phyloP scores from a whole-genome alignment of 2,797 vertebrate species.

The Myripristis jacobus region DNA sequence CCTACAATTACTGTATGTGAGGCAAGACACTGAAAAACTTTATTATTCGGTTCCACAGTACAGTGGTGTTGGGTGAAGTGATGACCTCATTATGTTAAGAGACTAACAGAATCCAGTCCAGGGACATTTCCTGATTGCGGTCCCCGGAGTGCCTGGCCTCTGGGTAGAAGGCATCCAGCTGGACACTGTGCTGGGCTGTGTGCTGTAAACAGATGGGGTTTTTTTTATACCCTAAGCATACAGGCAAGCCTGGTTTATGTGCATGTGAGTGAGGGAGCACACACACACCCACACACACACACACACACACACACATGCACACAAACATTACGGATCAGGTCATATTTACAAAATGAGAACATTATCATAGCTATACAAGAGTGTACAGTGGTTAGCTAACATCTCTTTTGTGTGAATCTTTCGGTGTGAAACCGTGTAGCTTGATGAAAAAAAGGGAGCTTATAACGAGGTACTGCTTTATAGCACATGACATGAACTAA shows the following conservation, averaged over 20 bases:
- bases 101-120: conserved; percentile 39
- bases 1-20: conserved; percentile 22
- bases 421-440: conserved; percentile 4
- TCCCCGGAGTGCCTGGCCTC: conserved; percentile 53
- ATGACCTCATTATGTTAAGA: conserved; percentile 71
- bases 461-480: conserved; percentile 27
- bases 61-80: conserved; percentile 45
- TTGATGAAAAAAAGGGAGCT: conserved; percentile 31
- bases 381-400: not conserved
- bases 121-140: conserved; percentile 59
- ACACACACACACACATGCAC: conserved; percentile 2
- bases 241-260: conserved; percentile 30
- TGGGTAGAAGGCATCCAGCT: conserved; percentile 50
- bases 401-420: not conserved
- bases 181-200: conserved; percentile 38
- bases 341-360: not conserved
- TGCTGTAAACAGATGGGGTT: conserved; percentile 61
- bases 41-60: conserved; percentile 51
- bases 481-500: conserved; percentile 42
- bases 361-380: not conserved
- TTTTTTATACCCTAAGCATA: conserved; percentile 36
- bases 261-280: no score
- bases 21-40: conserved; percentile 54
- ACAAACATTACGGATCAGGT: not conserved
- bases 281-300: conserved; percentile 1